These are phyloP conservation scores for Harmothoe impar DNA, from an alignment of 2,888 invertebrate genomes.

Conservation along the genomic window DNA sequence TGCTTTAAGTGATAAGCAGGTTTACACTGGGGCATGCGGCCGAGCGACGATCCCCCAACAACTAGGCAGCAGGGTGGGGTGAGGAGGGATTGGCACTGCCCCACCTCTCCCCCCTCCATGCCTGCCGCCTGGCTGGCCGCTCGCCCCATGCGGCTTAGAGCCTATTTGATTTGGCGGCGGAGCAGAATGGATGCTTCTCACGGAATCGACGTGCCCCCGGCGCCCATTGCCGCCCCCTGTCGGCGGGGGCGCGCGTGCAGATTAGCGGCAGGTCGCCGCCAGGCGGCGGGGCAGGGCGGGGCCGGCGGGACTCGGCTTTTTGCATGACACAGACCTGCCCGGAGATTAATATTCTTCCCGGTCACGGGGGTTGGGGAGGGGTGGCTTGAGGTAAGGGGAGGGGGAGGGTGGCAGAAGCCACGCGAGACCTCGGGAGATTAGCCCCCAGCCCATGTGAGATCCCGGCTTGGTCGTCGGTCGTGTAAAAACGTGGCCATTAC, in stretches of 20 bases:
- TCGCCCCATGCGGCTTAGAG: slow-evolving; percentile 25
- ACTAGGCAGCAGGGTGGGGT: no score
- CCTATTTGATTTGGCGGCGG: slow-evolving; percentile 52
- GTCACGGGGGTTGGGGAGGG: background rate
- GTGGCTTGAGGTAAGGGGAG: background rate
- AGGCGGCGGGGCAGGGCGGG: background rate
- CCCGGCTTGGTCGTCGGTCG: background rate
- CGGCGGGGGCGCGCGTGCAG: slow-evolving; percentile 25
- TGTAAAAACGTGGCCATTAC: slow-evolving; percentile 58
- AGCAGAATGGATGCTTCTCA: slow-evolving; percentile 56
- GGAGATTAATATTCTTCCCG: slow-evolving; percentile 50
- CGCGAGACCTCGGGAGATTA: slow-evolving; percentile 57
- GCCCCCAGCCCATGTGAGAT: slow-evolving; percentile 27
- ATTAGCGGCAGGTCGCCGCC: slow-evolving; percentile 23
- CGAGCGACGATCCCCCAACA: slow-evolving; percentile 1
- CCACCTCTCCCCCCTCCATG: background rate
- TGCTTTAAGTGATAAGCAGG: slow-evolving; percentile 49
- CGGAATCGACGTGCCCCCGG: slow-evolving; percentile 44
- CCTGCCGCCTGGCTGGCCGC: background rate
- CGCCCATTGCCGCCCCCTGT: slow-evolving; percentile 30
- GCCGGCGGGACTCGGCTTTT: slow-evolving; percentile 23
- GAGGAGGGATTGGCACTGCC: no score
- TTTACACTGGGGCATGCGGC: slow-evolving; percentile 18
- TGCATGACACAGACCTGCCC: slow-evolving; percentile 44
- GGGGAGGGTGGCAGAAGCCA: slow-evolving; percentile 47